Evolutionary conservation across 92 coral and sea anemone species (phyloP).

Genomic region (Siderastrea siderea): DNA sequence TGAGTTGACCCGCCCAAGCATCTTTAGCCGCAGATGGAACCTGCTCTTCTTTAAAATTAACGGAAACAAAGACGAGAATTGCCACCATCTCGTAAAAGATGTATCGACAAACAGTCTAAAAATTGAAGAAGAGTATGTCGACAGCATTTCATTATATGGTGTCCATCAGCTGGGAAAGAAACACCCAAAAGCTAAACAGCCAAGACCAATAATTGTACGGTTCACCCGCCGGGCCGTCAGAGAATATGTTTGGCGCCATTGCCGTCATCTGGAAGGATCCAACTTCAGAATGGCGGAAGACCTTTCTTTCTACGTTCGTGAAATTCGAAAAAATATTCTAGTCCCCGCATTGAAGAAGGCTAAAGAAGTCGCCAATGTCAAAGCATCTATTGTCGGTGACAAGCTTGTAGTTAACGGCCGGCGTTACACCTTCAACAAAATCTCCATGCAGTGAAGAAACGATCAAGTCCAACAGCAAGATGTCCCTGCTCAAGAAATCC

Average conservation of each 20-base stretch:
- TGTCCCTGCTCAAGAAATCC: slow-evolving; percentile 1
- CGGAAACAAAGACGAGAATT: background rate
- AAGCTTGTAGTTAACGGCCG: background rate
- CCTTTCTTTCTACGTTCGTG: too few species aligned
- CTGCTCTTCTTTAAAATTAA: background rate
- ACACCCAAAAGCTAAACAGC: too few species aligned
- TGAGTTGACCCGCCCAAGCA: background rate
- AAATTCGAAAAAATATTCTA: too few species aligned
- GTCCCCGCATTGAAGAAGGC: too few species aligned
- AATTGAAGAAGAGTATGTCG: background rate
- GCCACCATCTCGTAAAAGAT: background rate
- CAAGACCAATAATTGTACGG: background rate
- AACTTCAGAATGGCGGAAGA: too few species aligned
- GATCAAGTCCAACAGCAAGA: too few species aligned
- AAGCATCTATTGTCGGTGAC: too few species aligned
- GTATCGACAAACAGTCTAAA: too few species aligned
- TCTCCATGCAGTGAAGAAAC: background rate
- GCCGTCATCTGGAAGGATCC: too few species aligned
- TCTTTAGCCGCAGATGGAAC: background rate
- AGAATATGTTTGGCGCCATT: background rate
- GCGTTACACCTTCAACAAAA: background rate
- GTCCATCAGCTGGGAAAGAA: background rate
- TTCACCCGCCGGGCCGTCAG: background rate
- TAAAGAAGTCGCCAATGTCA: too few species aligned
- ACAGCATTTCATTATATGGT: background rate